These are phyloP conservation scores for Rotaria socialis DNA, from an alignment of 2,888 invertebrate species.

Conservation along the genomic window DNA sequence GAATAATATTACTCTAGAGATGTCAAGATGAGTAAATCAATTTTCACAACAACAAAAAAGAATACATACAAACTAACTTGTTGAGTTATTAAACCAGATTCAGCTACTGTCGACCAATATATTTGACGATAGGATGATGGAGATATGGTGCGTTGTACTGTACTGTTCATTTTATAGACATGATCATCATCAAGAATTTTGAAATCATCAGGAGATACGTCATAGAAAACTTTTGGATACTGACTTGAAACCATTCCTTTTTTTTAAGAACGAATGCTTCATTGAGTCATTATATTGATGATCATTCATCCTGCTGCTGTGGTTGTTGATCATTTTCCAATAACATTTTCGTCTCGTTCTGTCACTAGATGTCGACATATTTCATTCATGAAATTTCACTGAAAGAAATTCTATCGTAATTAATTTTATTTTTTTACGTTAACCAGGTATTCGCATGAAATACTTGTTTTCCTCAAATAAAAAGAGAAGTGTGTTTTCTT, in stretches of 20 bases:
- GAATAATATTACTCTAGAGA: constrained; percentile 66
- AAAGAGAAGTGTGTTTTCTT: too few species aligned
- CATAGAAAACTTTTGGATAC: not conserved
- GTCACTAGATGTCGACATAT: not conserved
- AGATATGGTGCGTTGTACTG: not conserved
- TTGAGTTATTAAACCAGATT: constrained; percentile 44
- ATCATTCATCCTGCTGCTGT: not conserved
- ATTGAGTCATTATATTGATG: not conserved
- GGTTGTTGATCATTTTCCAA: not conserved
- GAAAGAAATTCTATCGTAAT: too few species aligned
- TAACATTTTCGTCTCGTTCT: not conserved
- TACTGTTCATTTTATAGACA: not conserved
- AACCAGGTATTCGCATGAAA: too few species aligned
- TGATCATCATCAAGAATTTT: constrained; percentile 12
- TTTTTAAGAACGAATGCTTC: not conserved
- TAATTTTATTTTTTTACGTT: too few species aligned
- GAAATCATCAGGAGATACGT: not conserved
- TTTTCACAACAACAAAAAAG: not conserved
- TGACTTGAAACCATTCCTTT: not conserved
- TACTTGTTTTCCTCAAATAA: too few species aligned
- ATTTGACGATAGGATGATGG: constrained; percentile 10
- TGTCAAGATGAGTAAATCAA: not conserved
- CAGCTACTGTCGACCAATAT: constrained; percentile 39
- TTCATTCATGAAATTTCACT: not conserved
- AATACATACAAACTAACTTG: constrained; percentile 44